Percentiles rank a stretch among this genome's conserved stretches.
Conservation (phyloP, 2,797 vertebrate species). For the Crenichthys baileyi region DNA sequence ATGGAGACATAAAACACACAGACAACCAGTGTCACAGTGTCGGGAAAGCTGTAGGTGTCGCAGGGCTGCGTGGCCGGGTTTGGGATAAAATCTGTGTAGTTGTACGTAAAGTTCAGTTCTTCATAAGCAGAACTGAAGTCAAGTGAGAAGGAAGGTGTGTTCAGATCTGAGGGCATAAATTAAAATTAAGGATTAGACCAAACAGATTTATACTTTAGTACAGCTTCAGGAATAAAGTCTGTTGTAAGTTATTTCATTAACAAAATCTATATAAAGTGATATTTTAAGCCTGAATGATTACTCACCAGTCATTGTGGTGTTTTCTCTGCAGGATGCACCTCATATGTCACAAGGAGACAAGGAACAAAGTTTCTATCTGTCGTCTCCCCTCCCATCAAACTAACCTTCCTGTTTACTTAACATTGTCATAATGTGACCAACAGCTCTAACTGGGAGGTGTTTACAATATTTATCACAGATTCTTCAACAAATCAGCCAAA, state of each 20-base stretch:
- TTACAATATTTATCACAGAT: neutral
- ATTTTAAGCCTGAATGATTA: neutral
- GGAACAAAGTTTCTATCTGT: constrained; percentile 5
- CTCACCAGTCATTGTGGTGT: constrained; percentile 67
- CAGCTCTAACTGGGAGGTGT: neutral
- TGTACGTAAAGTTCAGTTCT: constrained; percentile 56
- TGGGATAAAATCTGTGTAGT: neutral
- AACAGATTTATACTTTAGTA: too few species aligned
- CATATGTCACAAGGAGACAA: constrained; percentile 14
- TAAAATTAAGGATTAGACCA: neutral
- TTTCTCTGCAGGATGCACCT: neutral
- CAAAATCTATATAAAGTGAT: neutral
- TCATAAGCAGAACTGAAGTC: constrained; percentile 55
- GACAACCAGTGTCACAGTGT: neutral
- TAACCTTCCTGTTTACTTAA: constrained; percentile 1
- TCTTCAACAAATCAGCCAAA: neutral
- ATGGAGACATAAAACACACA: constrained; percentile 67
- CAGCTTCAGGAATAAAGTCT: too few species aligned
- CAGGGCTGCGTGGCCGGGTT: constrained; percentile 66
- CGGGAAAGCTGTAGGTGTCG: neutral
- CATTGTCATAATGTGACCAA: constrained; percentile 15
- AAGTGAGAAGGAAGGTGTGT: constrained; percentile 1
- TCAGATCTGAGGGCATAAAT: constrained; percentile 55
- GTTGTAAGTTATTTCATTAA: too few species aligned
- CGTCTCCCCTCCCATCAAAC: constrained; percentile 45